phyloP scores from a whole-genome alignment of 1,140 invertebrate genomes.

The Drosophila insularis region DNA sequence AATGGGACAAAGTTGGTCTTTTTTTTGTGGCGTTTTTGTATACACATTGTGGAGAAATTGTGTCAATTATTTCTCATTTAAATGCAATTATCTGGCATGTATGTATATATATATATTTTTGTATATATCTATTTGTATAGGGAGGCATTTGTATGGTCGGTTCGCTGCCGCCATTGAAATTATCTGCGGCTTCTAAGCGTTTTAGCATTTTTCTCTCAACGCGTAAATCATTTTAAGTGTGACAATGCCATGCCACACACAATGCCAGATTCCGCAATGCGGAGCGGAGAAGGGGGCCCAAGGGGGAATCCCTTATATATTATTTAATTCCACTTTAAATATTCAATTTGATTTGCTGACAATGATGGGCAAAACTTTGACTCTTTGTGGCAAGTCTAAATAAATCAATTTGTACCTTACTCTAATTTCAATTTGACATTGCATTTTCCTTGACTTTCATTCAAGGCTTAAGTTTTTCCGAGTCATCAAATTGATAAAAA shows the following conservation, averaged over 20 bases:
- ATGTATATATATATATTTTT: no score
- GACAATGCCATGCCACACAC: slow-evolving; percentile 26
- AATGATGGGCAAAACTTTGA: no score
- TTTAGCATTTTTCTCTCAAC: slow-evolving; percentile 17
- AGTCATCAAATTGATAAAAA: no score
- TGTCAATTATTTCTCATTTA: slow-evolving; percentile 51
- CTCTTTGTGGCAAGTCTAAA: no score
- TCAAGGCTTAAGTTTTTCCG: no score
- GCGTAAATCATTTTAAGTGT: slow-evolving; percentile 55
- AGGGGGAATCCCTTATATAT: background rate
- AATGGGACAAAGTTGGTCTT: no score
- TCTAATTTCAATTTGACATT: no score
- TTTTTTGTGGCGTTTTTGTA: background rate
- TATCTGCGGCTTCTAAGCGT: slow-evolving; percentile 49
- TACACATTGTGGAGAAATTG: slow-evolving; percentile 16
- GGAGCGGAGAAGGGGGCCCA: background rate
- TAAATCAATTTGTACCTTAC: no score
- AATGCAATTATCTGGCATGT: slow-evolving; percentile 3
- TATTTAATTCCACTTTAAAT: background rate
- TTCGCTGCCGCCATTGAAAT: slow-evolving; percentile 46
- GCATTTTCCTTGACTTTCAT: no score
- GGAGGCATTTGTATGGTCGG: slow-evolving; percentile 35
- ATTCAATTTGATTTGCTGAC: no score
- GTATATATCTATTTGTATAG: background rate
- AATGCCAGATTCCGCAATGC: background rate